Evolutionary conservation across 2,888 invertebrate genomes (phyloP), one percentile per base, ranked within the genome.

Genomic region (Catotricha subobsoleta): DNA sequence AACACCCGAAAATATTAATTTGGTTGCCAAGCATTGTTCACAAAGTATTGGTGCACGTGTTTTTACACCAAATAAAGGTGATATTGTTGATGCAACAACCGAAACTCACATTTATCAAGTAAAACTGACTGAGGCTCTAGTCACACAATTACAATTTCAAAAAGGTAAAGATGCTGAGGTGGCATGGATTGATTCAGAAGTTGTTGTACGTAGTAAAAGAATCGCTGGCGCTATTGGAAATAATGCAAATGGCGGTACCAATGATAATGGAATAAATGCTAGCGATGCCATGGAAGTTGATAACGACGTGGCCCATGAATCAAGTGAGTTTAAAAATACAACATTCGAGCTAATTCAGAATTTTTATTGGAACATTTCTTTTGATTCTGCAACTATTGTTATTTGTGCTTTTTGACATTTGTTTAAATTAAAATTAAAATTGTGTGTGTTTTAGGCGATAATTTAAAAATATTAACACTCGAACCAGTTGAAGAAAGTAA

Each of bases 71-170:
- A 65, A 64, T 9, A 70, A 71, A 42, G 83, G 84, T 0, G 94
- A 95, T 52, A 69, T 75, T 8, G 74, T 98, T 3, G 97, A 98
- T 59, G 95, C 90, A 0, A 97, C 98, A 0, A 92, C 92, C 0
- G 97, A 98, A 62, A 90, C 91, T 0, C 90, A 95, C 54, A 98
- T 98, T 51, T 97, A 92, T 61, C 97, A 97, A 71, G 90, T 94
- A 46, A 79, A 87, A 41, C 67, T 95, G 33, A 90, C 90, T 2
- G 95, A 95, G 62, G 81, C 87, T 4, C 65, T 95, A 45, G 83
- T 95, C 48, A 83, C 87, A 1, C 79, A 83, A 8, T 62, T 97
- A 43, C 71, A 77, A 47, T 91, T 95, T 67, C 79, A 86, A 46
- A 76, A 76, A 53, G 78, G 77, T 35, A 81, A 80, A 49, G 88